Base-by-base conservation (phyloP, 2,888 invertebrate species). In the Sesia bembeciformis region DNA sequence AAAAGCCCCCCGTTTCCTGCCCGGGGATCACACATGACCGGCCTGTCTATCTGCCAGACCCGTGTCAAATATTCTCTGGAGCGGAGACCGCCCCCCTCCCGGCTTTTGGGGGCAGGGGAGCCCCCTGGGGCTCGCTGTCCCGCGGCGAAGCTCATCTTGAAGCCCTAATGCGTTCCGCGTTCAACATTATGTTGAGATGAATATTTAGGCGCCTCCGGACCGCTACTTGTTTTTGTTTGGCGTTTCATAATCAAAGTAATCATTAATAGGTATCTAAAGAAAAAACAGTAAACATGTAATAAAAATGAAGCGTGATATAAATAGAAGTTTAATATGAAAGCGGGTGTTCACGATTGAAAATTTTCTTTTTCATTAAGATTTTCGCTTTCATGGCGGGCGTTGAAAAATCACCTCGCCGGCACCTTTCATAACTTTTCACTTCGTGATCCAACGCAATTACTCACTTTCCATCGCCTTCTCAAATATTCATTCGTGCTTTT, bases 21-120 rank as follows among this genome's bases (percentile, higher is more conserved):
- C 79, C 77, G 81, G 83, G 84, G 86, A 88, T 88, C 89, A 89
- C 89, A 89, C 89, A 89, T 88, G 89, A 88, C 89, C 87, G 87
- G 84, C 78, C 86, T 88, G 89, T 89, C 89, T 88, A 88, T 89
- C 89, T 88, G 89, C 89, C 89, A 87, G 88, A 89, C 89, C 89
- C 89, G 84, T 89, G 88, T 89, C 89, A 89, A 89, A 89, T 89
- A 89, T 88, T 84, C 89, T 88, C 87, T 88, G 84, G 84, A 89
- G 89, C 89, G 89, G 82, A 86, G 84, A 79, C 84, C 82, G 80
- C 84, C 85, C 76, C 81, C 81, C 51, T 70, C 68, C 75, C 72
- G 70, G 70, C 69, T 71, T 72, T 68, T 68, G 76, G 78, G 75
- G 76, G 68, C 69, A 72, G 76, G 77, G 76, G 69, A 72, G 77